Conservation (phyloP, 2,888 invertebrate species). For the Malacosoma neustria region DNA sequence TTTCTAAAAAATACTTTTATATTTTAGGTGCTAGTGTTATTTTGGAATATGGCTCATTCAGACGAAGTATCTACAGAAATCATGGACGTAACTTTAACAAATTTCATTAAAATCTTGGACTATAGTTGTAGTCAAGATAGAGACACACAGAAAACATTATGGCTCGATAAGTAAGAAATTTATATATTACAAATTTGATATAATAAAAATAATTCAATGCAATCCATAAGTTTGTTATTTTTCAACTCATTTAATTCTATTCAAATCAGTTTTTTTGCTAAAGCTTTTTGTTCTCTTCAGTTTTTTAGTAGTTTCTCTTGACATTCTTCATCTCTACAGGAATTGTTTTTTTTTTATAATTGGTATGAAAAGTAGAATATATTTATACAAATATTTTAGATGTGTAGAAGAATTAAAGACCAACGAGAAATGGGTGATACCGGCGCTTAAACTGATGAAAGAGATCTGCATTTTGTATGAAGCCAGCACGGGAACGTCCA, state of each 20-base stretch:
- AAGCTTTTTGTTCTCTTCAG: no score
- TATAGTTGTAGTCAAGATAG: slow-evolving; percentile 98
- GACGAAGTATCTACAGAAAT: slow-evolving; percentile 97
- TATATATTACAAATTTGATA: no score
- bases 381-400: slow-evolving; percentile 21
- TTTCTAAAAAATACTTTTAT: slow-evolving; percentile 3
- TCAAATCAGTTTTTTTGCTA: no score
- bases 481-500: slow-evolving; percentile 76
- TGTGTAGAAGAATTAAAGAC: slow-evolving; percentile 96
- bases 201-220: no score
- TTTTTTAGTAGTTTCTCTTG: no score
- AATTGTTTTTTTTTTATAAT: no score
- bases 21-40: slow-evolving; percentile 85
- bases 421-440: slow-evolving; percentile 93
- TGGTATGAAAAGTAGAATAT: no score
- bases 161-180: slow-evolving; percentile 89
- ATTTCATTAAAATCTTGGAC: slow-evolving; percentile 97
- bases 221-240: no score
- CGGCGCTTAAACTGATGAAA: slow-evolving; percentile 94
- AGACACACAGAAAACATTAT: slow-evolving; percentile 95
- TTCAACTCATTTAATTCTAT: no score
- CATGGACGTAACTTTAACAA: slow-evolving; percentile 95
- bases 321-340: no score
- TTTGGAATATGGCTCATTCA: slow-evolving; percentile 98
- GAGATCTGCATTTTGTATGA: slow-evolving; percentile 97